Evolutionary conservation across 2,797 vertebrate genomes (phyloP), one percentile per base, ranked within the genome.

Genomic region (Enteromius radiatus): DNA sequence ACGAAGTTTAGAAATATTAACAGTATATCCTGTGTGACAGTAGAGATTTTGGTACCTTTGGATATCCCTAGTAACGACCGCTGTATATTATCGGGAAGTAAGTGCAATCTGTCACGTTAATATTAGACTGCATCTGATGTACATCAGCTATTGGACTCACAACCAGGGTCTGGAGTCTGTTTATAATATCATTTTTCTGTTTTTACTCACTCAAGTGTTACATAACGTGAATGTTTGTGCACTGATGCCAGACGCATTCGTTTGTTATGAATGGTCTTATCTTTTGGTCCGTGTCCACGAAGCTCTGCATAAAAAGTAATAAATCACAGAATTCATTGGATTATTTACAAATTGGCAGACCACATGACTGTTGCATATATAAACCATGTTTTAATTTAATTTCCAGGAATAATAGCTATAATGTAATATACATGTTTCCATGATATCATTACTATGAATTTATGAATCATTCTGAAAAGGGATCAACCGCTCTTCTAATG

Each of bases 221-320:
- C 63, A 33, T 47, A 28, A 47, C 28, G 26, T 70, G 41, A 70
- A 70, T 9, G 41, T 47, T 70, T 47, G 43, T 52, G 70, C 19
- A 36, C 26, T 19, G 45, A 52, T 73, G 47, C 70, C 47, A 73
- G 28, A n/a, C 47, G 10, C 31, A 21, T 49, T 73, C 2, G 17
- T 73, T 52, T 73, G 19, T 73, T 54, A 73, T 73, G 70, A 73
- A 73, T 28, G 69, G 47, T 21, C 47, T 73, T 73, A 73, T 73
- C 28, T 73, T 73, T 52, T 73, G 70, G 47, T 73, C 47, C 0
- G n/a, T 36, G 26, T 54, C 28, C 70, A 33, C n/a, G 26, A 52
- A 49, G 8, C 52, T 73, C 70, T 5, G 21, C 10, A 70, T 28
- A 28, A 70, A 64, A 70, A 70, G 7, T 19, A 4, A 47, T 70